Conservation (phyloP, 2,113 vertebrate species). For the Elachura formosa region DNA sequence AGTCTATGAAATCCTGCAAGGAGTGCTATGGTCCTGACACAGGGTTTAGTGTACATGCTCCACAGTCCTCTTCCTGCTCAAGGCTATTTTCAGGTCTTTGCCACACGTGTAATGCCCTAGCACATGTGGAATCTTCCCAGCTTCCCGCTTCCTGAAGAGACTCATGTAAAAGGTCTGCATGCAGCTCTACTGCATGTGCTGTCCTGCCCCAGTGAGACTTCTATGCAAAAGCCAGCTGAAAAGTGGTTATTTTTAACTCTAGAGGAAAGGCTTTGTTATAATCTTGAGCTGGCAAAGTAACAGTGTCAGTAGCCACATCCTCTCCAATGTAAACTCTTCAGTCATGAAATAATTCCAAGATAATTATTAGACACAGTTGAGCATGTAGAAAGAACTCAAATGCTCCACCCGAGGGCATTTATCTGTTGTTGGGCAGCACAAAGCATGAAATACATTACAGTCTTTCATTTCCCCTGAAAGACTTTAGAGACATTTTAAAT, state of each 20-base stretch:
- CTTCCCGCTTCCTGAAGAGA: background rate
- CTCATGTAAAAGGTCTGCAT: background rate
- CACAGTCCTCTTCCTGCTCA: background rate
- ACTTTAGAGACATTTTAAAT: background rate
- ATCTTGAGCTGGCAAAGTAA: background rate
- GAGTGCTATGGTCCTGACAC: background rate
- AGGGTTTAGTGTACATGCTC: background rate
- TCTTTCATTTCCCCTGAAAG: background rate
- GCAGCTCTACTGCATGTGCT: background rate
- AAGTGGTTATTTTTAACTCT: conserved; percentile 22
- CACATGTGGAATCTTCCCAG: background rate
- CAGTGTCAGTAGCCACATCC: background rate
- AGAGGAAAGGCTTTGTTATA: background rate
- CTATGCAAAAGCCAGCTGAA: background rate
- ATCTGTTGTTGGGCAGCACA: background rate
- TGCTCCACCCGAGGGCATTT: background rate
- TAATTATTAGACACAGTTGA: conserved; percentile 19
- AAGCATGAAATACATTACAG: background rate
- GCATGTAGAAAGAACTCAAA: background rate
- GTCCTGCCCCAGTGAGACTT: background rate
- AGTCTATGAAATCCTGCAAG: background rate
- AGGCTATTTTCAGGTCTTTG: background rate
- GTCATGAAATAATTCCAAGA: background rate
- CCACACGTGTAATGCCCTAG: background rate
- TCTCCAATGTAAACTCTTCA: background rate